phyloP scores from a whole-genome alignment of 1,140 invertebrate species.

The Eciton burchellii region DNA sequence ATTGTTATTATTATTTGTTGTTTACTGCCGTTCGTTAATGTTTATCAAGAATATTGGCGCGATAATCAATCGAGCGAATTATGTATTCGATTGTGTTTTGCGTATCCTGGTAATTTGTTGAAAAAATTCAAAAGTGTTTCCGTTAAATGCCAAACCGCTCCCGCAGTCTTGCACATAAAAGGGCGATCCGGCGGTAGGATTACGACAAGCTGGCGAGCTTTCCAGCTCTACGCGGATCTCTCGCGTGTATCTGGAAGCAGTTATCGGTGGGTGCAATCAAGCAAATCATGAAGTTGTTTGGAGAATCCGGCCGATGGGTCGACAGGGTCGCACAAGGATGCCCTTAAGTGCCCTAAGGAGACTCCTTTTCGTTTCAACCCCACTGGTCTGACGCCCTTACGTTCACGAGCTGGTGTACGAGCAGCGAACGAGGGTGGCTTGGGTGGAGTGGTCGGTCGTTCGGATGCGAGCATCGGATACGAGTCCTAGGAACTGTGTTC shows the following conservation, averaged over 20 bases:
- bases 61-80: too few species aligned
- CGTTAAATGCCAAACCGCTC: background rate
- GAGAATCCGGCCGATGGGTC: conserved; percentile 67
- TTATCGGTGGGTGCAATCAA: conserved; percentile 79
- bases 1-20: too few species aligned
- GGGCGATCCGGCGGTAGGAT: conserved; percentile 23
- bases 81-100: too few species aligned
- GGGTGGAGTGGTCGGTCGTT: conserved; percentile 67
- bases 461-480: conserved; percentile 69
- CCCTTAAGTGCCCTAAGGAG: conserved; percentile 83
- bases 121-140: background rate
- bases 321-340: conserved; percentile 78
- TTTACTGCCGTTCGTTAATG: too few species aligned
- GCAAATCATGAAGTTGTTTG: conserved; percentile 82
- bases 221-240: conserved; percentile 60
- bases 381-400: conserved; percentile 78
- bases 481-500: conserved; percentile 62
- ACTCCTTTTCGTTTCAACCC: conserved; percentile 80
- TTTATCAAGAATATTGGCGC: too few species aligned
- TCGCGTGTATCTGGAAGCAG: conserved; percentile 70
- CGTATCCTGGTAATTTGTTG: background rate
- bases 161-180: conserved; percentile 20
- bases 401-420: conserved; percentile 77
- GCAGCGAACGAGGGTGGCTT: conserved; percentile 72
- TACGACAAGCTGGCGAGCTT: conserved; percentile 55